Percentiles rank a stretch among this genome's conserved stretches.
Conservation (phyloP, 1,140 invertebrate genomes). For the Bemisia tabaci region DNA sequence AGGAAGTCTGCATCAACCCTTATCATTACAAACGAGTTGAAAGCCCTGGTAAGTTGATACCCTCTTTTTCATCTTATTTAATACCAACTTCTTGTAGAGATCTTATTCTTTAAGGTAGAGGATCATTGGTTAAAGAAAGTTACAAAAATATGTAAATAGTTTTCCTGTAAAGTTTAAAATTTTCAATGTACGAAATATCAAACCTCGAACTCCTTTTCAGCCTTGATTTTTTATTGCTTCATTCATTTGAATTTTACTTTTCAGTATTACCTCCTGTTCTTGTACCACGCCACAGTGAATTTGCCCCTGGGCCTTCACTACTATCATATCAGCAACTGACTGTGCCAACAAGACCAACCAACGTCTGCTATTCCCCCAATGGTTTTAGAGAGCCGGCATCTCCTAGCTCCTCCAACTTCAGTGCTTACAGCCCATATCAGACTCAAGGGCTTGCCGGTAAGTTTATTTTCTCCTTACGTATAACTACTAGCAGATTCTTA, state of each 20-base stretch:
- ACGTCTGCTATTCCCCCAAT: conserved; percentile 74
- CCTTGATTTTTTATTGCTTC: too few species aligned
- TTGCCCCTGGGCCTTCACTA: conserved; percentile 75
- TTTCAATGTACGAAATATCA: too few species aligned
- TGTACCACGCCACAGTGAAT: conserved; percentile 91
- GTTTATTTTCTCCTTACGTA: neutral
- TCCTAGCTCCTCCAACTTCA: conserved; percentile 27
- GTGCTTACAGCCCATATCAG: conserved; percentile 25
- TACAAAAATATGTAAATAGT: too few species aligned
- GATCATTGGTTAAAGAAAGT: too few species aligned
- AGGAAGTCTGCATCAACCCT: conserved; percentile 97
- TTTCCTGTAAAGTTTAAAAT: too few species aligned
- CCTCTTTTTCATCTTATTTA: too few species aligned
- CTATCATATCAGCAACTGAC: conserved; percentile 77
- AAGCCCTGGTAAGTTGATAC: conserved; percentile 53
- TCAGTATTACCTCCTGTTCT: conserved; percentile 84
- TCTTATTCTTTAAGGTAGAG: too few species aligned
- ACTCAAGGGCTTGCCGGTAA: conserved; percentile 3
- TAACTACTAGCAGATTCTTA: neutral
- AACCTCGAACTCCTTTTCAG: too few species aligned
- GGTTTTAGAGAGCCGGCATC: conserved; percentile 34
- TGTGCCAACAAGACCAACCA: conserved; percentile 87
- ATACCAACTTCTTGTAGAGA: too few species aligned
- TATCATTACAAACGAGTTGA: conserved; percentile 95
- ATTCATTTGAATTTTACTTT: too few species aligned